phyloP scores from a whole-genome alignment of 2,888 invertebrate genomes.

The Celastrina argiolus region DNA sequence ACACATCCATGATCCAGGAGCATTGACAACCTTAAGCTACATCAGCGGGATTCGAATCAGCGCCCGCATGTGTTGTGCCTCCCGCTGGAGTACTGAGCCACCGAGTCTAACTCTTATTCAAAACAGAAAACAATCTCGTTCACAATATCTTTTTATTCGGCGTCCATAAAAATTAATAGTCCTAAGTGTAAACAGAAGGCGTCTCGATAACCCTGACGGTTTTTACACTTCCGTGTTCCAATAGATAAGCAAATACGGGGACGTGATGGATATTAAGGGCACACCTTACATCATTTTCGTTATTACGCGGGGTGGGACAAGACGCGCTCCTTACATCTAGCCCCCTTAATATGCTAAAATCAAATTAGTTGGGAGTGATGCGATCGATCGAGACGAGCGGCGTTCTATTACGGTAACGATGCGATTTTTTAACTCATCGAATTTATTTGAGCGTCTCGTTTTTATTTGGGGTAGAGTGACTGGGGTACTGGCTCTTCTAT shows the following conservation, averaged over 20 bases:
- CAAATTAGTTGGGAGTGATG: slow-evolving; percentile 78
- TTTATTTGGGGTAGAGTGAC: not conserved
- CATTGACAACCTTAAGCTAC: too few species aligned
- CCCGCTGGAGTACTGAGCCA: too few species aligned
- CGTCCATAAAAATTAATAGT: slow-evolving; percentile 51
- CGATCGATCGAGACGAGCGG: slow-evolving; percentile 60
- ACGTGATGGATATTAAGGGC: slow-evolving; percentile 78
- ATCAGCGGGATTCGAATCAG: too few species aligned
- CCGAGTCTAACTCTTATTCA: too few species aligned
- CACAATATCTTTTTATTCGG: not conserved
- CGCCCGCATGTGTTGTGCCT: too few species aligned
- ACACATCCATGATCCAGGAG: too few species aligned
- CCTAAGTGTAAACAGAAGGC: slow-evolving; percentile 53
- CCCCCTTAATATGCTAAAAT: slow-evolving; percentile 78
- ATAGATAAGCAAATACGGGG: slow-evolving; percentile 78
- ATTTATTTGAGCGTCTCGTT: slow-evolving; percentile 18
- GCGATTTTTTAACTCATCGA: slow-evolving; percentile 50
- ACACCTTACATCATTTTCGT: slow-evolving; percentile 78
- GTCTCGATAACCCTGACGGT: slow-evolving; percentile 52
- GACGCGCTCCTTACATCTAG: slow-evolving; percentile 70
- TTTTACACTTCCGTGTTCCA: slow-evolving; percentile 76
- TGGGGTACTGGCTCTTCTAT: not conserved
- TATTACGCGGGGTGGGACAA: slow-evolving; percentile 61
- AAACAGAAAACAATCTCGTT: not conserved
- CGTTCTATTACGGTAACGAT: slow-evolving; percentile 47